These are phyloP conservation scores for Drosophila nr. fundita DNA, from an alignment of 2,888 invertebrate genomes.

Conservation along the genomic window DNA sequence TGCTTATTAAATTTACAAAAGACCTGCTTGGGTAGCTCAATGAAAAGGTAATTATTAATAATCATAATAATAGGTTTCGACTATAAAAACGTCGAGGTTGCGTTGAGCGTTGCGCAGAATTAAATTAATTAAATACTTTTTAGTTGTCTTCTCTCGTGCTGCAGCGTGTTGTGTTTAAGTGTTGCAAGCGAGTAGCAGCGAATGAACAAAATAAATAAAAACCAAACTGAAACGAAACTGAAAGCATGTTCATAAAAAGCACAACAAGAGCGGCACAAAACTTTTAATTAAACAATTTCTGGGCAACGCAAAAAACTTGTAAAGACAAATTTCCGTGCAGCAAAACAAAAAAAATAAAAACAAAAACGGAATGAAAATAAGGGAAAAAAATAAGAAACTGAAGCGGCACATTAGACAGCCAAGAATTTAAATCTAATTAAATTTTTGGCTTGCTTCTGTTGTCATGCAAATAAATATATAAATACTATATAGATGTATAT, in stretches of 20 bases:
- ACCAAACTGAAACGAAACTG: constrained; percentile 48
- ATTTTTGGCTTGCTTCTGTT: constrained; percentile 69
- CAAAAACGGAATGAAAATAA: constrained; percentile 22
- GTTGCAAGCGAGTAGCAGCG: constrained; percentile 33
- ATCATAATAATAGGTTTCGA: constrained; percentile 52
- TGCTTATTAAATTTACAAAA: constrained; percentile 61
- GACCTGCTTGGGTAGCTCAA: constrained; percentile 29
- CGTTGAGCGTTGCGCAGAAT: constrained; percentile 14
- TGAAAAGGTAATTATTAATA: constrained; percentile 72
- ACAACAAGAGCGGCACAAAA: constrained; percentile 68
- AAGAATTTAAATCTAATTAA: constrained; percentile 83
- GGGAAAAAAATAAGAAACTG: constrained; percentile 3
- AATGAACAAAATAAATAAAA: constrained; percentile 22
- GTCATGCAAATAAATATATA: constrained; percentile 72
- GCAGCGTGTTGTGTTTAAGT: constrained; percentile 45
- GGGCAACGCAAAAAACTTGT: constrained; percentile 70
- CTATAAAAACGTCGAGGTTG: neutral
- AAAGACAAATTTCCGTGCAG: constrained; percentile 71
- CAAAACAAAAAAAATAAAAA: constrained; percentile 31
- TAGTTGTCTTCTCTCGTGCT: constrained; percentile 35
- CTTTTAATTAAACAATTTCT: constrained; percentile 80
- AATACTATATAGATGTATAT: constrained; percentile 29
- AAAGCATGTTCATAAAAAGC: constrained; percentile 50
- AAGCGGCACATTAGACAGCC: constrained; percentile 71
- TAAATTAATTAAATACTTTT: constrained; percentile 58